Percentiles rank a stretch among this genome's conserved stretches.
Evolutionary conservation across 1,140 invertebrate species (phyloP).

Genomic region (Ridgeia piscesae): DNA sequence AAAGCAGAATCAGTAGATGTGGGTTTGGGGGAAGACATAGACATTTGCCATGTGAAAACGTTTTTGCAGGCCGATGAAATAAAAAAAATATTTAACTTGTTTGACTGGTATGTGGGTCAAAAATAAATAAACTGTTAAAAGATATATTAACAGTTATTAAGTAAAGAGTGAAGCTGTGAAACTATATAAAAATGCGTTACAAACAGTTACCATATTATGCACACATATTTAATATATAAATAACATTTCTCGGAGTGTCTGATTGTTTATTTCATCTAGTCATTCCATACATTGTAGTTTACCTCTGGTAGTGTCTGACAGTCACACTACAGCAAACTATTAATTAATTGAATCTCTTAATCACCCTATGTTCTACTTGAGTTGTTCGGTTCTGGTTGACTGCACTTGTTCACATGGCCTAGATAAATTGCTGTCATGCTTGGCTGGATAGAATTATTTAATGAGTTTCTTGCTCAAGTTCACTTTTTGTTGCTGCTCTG

Average conservation of each 20-base stretch:
- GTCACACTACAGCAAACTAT: neutral
- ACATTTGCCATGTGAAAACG: no score
- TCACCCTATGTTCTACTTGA: neutral
- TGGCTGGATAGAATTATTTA: no score
- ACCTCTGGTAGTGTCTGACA: neutral
- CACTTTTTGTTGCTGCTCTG: no score
- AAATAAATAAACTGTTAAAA: neutral
- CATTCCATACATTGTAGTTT: neutral
- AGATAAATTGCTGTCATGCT: neutral
- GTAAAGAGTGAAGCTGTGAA: no score
- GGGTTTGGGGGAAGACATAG: no score
- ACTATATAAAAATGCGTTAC: no score
- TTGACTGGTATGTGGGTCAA: no score
- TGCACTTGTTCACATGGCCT: neutral
- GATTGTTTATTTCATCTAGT: neutral
- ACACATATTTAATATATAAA: neutral
- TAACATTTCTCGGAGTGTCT: neutral
- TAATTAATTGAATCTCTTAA: neutral
- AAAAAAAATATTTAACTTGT: no score
- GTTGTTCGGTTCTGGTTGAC: neutral
- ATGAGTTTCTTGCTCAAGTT: no score
- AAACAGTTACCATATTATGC: no score
- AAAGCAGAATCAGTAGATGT: no score
- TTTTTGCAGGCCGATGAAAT: no score
- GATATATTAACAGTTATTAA: neutral